Percentiles rank a stretch among this genome's conserved stretches.
Evolutionary conservation across 2,797 vertebrate genomes (phyloP).

Genomic region (Merluccius polli): DNA sequence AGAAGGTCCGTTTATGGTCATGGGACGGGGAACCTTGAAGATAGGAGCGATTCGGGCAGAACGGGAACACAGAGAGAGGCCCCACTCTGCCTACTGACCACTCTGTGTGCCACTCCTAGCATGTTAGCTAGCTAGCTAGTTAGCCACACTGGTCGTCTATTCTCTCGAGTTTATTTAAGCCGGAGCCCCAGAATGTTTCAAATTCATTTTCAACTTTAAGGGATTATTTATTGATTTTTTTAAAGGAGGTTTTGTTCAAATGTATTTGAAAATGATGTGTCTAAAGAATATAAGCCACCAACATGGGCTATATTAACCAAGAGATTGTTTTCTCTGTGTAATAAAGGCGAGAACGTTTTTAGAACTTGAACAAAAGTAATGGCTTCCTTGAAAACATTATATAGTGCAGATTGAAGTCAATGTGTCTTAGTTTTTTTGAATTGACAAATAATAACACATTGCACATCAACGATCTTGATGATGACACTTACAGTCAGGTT

Average conservation of each 20-base stretch:
- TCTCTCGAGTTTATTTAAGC: neutral
- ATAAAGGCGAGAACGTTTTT: neutral
- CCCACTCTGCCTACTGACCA: neutral
- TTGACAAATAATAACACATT: neutral
- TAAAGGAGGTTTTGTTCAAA: neutral
- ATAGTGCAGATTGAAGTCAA: neutral
- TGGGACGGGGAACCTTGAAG: conserved; percentile 35
- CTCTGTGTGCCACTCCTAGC: no score
- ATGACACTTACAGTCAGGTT: no score
- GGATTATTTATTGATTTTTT: neutral
- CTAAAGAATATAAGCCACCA: neutral
- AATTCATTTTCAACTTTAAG: neutral
- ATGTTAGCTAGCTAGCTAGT: neutral
- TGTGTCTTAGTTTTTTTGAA: neutral
- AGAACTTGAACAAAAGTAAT: neutral
- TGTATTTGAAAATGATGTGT: neutral
- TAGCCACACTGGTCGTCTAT: neutral
- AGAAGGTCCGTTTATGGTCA: conserved; percentile 57
- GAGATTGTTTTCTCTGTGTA: neutral
- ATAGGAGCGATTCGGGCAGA: conserved; percentile 35
- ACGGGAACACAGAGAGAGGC: conserved; percentile 15
- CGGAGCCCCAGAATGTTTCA: neutral
- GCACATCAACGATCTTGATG: no score
- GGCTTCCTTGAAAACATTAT: neutral
- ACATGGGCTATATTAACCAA: neutral